These are phyloP conservation scores for Cetoscarus ocellatus DNA, from an alignment of 2,797 vertebrate species.

Conservation along the genomic window DNA sequence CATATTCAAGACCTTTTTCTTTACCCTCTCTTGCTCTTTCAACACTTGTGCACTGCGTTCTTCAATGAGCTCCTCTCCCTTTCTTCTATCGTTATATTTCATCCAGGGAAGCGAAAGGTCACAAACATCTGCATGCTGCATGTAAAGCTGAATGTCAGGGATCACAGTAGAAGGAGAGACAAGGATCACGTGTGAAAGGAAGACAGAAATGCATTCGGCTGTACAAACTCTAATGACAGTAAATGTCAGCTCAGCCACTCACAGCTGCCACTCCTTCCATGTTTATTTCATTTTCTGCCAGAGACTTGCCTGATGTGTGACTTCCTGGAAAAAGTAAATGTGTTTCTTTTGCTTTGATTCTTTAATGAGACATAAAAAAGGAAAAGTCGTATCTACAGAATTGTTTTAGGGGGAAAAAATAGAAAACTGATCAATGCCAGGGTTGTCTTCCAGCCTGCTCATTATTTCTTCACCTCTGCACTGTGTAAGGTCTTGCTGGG, in stretches of 20 bases:
- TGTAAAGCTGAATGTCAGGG: conserved; percentile 30
- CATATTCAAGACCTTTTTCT: too few species aligned
- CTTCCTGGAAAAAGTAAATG: conserved; percentile 68
- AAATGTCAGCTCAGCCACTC: conserved; percentile 75
- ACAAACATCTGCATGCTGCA: conserved; percentile 54
- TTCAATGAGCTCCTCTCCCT: conserved; percentile 6
- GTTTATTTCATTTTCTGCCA: conserved; percentile 73
- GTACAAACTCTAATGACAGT: conserved; percentile 75
- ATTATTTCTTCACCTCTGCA: conserved; percentile 43
- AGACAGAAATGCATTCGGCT: conserved; percentile 68
- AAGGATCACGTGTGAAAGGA: conserved; percentile 42
- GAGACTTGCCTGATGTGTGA: conserved; percentile 57
- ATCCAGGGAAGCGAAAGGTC: conserved; percentile 62
- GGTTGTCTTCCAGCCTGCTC: conserved; percentile 39
- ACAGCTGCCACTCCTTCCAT: conserved; percentile 61
- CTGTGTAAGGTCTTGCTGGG: conserved; percentile 17
- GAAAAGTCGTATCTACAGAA: conserved; percentile 21
- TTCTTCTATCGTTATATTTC: conserved; percentile 26
- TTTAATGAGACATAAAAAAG: conserved; percentile 48
- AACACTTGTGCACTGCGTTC: too few species aligned
- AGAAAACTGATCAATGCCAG: conserved; percentile 28
- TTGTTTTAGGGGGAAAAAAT: conserved; percentile 32
- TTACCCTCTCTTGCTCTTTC: too few species aligned
- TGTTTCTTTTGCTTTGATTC: conserved; percentile 55
- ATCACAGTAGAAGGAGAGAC: conserved; percentile 12